phyloP scores from a whole-genome alignment of 2,113 vertebrate species.

The Neotoma lepida region DNA sequence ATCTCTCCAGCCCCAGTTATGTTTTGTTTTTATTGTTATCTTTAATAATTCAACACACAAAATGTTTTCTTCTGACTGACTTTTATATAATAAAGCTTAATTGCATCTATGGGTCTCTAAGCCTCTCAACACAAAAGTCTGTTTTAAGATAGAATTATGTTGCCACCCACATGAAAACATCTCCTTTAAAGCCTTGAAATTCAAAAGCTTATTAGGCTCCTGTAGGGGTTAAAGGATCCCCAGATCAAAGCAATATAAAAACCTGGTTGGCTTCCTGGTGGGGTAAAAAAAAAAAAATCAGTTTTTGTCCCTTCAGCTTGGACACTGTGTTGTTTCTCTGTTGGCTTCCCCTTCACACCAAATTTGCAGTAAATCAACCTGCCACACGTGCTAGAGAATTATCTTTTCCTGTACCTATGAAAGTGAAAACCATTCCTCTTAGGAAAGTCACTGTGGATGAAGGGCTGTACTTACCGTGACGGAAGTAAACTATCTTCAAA shows the following conservation, averaged over 20 bases:
- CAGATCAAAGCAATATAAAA: constrained; percentile 15
- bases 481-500: constrained; percentile 8
- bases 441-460: constrained; percentile 40
- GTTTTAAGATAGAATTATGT: constrained; percentile 28
- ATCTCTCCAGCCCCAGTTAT: neutral
- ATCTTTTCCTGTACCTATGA: constrained; percentile 50
- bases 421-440: constrained; percentile 57
- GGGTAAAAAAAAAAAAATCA: constrained; percentile 45
- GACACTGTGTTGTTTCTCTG: constrained; percentile 37
- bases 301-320: constrained; percentile 47
- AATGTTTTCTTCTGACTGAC: neutral
- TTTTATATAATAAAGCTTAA: constrained; percentile 52
- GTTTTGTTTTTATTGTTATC: neutral
- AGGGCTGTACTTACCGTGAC: neutral
- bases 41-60: neutral
- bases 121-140: constrained; percentile 26
- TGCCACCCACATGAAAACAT: constrained; percentile 15
- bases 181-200: constrained; percentile 34
- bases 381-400: constrained; percentile 47
- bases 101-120: constrained; percentile 7
- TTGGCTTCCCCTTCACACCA: constrained; percentile 45
- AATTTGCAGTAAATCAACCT: constrained; percentile 64
- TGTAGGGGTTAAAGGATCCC: neutral
- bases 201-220: constrained; percentile 57
- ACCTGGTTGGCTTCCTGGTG: neutral